Percentiles rank a stretch among this genome's conserved stretches.
Evolutionary conservation across 2,797 vertebrate species (phyloP).

Genomic region (Numenius phaeopus): DNA sequence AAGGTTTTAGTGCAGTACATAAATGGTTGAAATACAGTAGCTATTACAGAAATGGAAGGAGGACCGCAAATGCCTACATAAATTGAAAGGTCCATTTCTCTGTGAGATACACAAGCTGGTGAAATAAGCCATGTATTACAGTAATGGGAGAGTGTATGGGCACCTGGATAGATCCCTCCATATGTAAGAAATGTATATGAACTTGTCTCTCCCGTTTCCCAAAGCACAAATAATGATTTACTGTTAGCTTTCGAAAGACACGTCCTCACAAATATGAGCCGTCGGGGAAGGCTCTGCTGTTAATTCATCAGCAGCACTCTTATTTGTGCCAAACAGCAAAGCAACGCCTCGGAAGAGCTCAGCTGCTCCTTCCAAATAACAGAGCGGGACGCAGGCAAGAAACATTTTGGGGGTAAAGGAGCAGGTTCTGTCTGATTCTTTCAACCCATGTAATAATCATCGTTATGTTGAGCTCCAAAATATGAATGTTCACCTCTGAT

Average conservation of each 20-base stretch:
- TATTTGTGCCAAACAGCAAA: neutral
- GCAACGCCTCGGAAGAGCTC: neutral
- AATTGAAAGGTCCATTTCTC: conserved; percentile 40
- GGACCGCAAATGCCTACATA: conserved; percentile 5
- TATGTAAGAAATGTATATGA: neutral
- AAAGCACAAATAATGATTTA: neutral
- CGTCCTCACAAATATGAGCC: neutral
- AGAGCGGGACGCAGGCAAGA: neutral
- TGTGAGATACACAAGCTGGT: neutral
- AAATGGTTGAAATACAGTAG: conserved; percentile 56
- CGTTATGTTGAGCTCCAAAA: neutral
- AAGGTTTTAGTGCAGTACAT: conserved; percentile 11
- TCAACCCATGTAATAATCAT: neutral
- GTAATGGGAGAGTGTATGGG: neutral
- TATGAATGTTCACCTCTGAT: neutral
- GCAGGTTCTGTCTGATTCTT: neutral
- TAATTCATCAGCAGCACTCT: neutral
- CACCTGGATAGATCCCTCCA: neutral
- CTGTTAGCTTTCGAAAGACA: neutral
- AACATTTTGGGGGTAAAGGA: rapidly evolving
- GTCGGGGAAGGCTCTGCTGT: neutral
- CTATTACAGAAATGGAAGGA: conserved; percentile 46
- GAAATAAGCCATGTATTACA: neutral
- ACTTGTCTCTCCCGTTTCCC: neutral
- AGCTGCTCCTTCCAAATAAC: neutral